Percentiles rank a stretch among this genome's conserved stretches.
Evolutionary conservation across 64 coral and sea anemone species (phyloP).

Genomic region (Cladopsammia gracilis): DNA sequence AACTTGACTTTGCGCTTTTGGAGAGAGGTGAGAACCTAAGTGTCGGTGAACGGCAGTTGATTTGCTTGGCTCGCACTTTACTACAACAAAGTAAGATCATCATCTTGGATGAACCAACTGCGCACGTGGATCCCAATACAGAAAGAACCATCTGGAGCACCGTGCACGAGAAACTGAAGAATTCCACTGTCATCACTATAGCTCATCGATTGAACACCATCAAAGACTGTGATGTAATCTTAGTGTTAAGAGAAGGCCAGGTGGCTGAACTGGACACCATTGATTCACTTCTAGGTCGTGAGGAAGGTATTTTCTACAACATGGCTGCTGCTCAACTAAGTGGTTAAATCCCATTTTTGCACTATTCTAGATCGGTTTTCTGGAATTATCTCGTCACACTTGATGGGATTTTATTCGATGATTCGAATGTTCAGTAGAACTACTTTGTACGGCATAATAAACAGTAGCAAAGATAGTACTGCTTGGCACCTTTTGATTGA

Average conservation of each 20-base stretch:
- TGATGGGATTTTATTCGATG: no score
- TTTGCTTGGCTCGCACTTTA: constrained; percentile 50
- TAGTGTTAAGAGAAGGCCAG: constrained; percentile 38
- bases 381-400: no score
- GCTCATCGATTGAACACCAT: constrained; percentile 40
- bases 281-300: background rate
- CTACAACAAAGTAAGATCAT: constrained; percentile 52
- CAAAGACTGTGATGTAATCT: constrained; percentile 36
- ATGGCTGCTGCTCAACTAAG: background rate
- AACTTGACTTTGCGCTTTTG: constrained; percentile 22
- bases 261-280: background rate
- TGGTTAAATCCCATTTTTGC: background rate
- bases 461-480: no score
- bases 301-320: background rate
- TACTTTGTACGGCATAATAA: no score
- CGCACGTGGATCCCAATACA: constrained; percentile 51
- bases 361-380: no score
- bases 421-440: no score
- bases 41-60: constrained; percentile 54
- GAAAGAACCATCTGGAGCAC: constrained; percentile 25
- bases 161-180: background rate
- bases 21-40: constrained; percentile 61
- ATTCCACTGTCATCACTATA: constrained; percentile 63
- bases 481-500: no score
- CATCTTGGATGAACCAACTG: constrained; percentile 64